Evolutionary conservation across 2,113 vertebrate species (phyloP).

Genomic region (Eretmochelys imbricata): DNA sequence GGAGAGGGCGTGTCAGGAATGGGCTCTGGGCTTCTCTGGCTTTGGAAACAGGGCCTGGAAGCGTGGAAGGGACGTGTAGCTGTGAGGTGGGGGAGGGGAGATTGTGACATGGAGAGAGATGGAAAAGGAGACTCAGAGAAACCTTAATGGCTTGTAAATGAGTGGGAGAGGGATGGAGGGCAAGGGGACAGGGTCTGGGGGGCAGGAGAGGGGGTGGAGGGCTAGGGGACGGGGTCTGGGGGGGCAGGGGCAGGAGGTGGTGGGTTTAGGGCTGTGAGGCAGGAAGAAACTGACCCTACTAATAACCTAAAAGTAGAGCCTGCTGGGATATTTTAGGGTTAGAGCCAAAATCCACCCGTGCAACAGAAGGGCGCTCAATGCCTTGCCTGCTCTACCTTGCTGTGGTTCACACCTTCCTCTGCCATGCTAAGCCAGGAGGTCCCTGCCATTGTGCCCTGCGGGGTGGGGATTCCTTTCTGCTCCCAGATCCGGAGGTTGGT

Average conservation of each 20-base stretch:
- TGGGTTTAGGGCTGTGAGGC: background rate
- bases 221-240: too few species aligned
- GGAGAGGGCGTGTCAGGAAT: too few species aligned
- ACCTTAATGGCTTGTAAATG: background rate
- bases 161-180: background rate
- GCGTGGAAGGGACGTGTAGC: background rate
- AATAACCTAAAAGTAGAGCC: background rate
- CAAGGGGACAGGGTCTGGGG: too few species aligned
- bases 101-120: background rate
- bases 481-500: background rate
- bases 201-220: too few species aligned
- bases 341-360: background rate
- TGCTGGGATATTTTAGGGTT: background rate
- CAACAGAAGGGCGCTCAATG: background rate
- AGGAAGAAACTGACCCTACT: background rate
- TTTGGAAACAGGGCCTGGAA: background rate
- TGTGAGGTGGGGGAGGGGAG: background rate
- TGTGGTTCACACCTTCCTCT: background rate
- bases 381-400: background rate
- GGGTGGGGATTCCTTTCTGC: background rate
- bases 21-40: background rate
- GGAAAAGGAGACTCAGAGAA: background rate
- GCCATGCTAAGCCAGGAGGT: background rate
- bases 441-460: background rate
- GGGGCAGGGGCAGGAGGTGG: background rate